A percentile compares a stretch with the other conserved stretches of the same genome.
Conservation (phyloP, 1,140 invertebrate species). For the Drosophila bipectinata region DNA sequence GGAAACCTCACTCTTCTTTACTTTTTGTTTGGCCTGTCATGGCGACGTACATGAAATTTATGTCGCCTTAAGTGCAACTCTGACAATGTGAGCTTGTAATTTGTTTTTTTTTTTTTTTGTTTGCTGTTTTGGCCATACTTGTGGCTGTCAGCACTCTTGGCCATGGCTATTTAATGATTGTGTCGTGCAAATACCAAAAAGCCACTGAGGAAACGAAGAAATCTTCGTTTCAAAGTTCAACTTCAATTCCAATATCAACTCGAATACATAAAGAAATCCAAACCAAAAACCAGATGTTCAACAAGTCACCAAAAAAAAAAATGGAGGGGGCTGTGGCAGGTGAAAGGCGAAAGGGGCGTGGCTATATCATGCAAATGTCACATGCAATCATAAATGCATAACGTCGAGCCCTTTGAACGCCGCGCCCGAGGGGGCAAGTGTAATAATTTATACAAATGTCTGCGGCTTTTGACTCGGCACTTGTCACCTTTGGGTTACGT, state of each 20-base stretch:
- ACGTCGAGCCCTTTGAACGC: constrained; percentile 44
- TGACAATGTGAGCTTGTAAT: constrained; percentile 81
- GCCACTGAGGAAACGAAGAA: constrained; percentile 14
- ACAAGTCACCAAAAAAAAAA: constrained; percentile 25
- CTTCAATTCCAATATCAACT: constrained; percentile 14
- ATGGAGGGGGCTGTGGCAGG: neutral
- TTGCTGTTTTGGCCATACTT: constrained; percentile 21
- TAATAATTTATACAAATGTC: constrained; percentile 79
- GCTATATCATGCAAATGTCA: constrained; percentile 63
- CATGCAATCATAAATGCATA: constrained; percentile 78
- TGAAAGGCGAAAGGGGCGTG: constrained; percentile 10
- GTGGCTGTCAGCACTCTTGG: constrained; percentile 71
- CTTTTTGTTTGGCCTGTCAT: constrained; percentile 39
- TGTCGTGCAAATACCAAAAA: constrained; percentile 75
- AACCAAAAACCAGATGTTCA: constrained; percentile 37
- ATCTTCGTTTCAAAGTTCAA: constrained; percentile 14
- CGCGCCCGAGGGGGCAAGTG: constrained; percentile 40
- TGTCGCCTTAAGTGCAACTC: constrained; percentile 80
- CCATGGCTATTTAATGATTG: constrained; percentile 81
- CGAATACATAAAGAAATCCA: neutral
- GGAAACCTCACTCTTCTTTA: neutral
- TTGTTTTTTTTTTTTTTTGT: constrained; percentile 59
- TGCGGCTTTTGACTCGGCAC: constrained; percentile 77
- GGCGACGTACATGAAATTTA: constrained; percentile 76
- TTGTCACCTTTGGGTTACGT: constrained; percentile 60